Percentiles rank a stretch among this genome's conserved stretches.
phyloP scores from a whole-genome alignment of 2,888 invertebrate species.

The Thysanoteuthis rhombus region DNA sequence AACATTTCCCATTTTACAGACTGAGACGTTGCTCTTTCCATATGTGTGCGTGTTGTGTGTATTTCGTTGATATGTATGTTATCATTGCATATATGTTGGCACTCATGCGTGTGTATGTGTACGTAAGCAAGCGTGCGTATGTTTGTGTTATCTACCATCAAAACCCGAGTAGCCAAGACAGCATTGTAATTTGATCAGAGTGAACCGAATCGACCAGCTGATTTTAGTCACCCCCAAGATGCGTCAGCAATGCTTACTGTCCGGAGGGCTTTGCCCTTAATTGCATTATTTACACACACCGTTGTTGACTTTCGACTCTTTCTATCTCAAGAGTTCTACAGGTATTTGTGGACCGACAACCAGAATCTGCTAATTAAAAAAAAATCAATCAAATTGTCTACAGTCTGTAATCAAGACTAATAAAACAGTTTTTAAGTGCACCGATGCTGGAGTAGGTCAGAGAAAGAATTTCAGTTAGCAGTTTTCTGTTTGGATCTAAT shows the following conservation, averaged over 20 bases:
- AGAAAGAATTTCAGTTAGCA: no score
- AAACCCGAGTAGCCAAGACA: background rate
- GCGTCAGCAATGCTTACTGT: background rate
- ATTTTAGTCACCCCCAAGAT: background rate
- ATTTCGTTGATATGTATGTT: background rate
- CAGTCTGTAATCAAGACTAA: background rate
- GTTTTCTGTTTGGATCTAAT: no score
- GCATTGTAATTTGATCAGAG: background rate
- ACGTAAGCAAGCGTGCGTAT: background rate
- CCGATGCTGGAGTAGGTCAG: no score
- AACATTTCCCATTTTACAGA: no score
- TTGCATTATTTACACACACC: constrained; percentile 12
- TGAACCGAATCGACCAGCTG: background rate
- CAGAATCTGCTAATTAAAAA: background rate
- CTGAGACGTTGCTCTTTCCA: no score
- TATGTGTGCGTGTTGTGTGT: no score
- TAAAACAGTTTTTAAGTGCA: no score
- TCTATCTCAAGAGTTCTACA: background rate
- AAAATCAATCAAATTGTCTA: background rate
- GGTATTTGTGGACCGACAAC: background rate
- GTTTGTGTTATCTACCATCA: background rate
- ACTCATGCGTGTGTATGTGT: background rate
- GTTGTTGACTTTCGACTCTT: background rate
- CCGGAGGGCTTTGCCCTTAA: background rate
- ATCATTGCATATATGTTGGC: background rate